A percentile compares a stretch with the other conserved stretches of the same genome.
phyloP scores from a whole-genome alignment of 2,888 invertebrate species.

The Eledone cirrhosa region DNA sequence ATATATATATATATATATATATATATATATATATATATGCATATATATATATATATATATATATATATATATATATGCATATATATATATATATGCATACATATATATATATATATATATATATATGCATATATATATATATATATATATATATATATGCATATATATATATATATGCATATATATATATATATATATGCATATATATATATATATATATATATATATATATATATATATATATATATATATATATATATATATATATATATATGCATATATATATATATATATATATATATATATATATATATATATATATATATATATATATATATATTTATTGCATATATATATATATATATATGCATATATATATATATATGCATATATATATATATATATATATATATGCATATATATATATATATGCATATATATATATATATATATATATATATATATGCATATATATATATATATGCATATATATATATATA shows the following conservation, averaged over 20 bases:
- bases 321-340: background rate
- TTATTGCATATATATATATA: no score
- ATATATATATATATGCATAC: no score
- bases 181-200: background rate
- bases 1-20: no score
- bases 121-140: no score
- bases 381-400: no score
- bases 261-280: background rate
- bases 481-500: background rate
- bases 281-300: conserved; percentile 19
- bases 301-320: conserved; percentile 11
- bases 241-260: background rate
- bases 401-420: no score
- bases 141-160: no score
- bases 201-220: background rate
- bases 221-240: no score
- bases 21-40: no score
- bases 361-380: background rate
- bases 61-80: no score
- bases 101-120: no score
- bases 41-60: no score
- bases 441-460: background rate
- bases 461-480: background rate
- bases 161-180: background rate
- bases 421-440: background rate